Evolutionary conservation across 2,888 invertebrate genomes (phyloP).

Genomic region (Habrosyne pyritoides): DNA sequence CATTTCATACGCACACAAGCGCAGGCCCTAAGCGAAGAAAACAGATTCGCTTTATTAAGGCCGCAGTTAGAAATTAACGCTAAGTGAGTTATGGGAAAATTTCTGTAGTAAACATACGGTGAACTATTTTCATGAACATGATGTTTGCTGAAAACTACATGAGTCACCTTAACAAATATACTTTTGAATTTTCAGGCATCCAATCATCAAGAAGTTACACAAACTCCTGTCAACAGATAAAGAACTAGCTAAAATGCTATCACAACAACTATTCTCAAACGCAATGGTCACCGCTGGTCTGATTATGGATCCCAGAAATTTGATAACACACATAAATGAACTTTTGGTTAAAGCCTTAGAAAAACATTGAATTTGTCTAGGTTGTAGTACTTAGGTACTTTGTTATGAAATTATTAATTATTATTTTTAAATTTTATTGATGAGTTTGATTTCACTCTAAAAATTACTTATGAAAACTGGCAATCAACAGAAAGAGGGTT

Average conservation of each 20-base stretch:
- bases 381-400: neutral
- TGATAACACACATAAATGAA: conserved; percentile 94
- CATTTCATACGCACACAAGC: conserved; percentile 97
- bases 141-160: no score
- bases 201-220: conserved; percentile 94
- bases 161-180: no score
- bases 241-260: conserved; percentile 91
- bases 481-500: no score
- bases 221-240: conserved; percentile 89
- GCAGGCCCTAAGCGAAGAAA: conserved; percentile 91
- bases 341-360: conserved; percentile 91
- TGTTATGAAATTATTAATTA: neutral
- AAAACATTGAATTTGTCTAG: conserved; percentile 81
- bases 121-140: no score
- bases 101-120: no score
- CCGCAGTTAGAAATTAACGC: conserved; percentile 98
- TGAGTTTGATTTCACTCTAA: neutral
- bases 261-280: conserved; percentile 95
- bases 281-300: conserved; percentile 98
- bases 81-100: conserved; percentile 84
- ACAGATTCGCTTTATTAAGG: conserved; percentile 92
- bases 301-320: conserved; percentile 93
- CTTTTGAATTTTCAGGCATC: conserved; percentile 85
- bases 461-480: no score
- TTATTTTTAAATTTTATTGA: neutral